Evolutionary conservation across 2,797 vertebrate genomes (phyloP), one percentile per base, ranked within the genome.

Genomic region (Platyrinchus mystaceus): DNA sequence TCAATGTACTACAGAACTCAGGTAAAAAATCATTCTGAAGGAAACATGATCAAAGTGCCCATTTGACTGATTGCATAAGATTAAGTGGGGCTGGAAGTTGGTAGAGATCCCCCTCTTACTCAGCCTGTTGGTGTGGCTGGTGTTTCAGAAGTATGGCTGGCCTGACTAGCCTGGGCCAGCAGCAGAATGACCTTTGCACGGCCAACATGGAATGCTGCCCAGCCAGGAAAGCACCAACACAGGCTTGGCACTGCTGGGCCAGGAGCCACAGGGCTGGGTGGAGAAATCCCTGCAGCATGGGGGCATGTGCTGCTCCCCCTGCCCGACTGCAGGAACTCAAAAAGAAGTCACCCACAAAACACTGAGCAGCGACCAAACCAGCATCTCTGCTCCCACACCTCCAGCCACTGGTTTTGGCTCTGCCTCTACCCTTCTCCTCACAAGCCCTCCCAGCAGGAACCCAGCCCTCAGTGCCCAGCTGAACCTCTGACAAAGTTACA

Each of bases 241-340:
- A 1, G 36, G 49, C 32, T 23, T 20, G 9, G 28, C 27, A 17
- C 28, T 43, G 60, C 39, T 2, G 0, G 20, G 11, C 12, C 39
- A 46, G 70, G 26, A 75, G 28, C 22, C 67, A 39, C 0, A 0
- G 37, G 17, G 14, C 34, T 0, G 0, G 13, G 14, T 2, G 1
- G 27, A 15, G 19, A 21, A 28, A 43, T 13, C 41, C 6, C 13
- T 4, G 6, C 17, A 17, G 12, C 28, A 34, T 1, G 0, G 11
- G 6, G 7, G 10, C 18, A 64, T 3, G n/a, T 27, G 52, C 56
- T 2, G 12, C 28, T 71, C 22, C 34, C 3, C 5, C 6, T 37
- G 53, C 37, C 26, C 3, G 2, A 7, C 36, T 18, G 7, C 4
- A 39, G 27, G 12, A 32, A 7, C 19, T 28, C 55, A 37, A 26